phyloP scores from a whole-genome alignment of 1,140 invertebrate species.

The Ceratina calcarata region DNA sequence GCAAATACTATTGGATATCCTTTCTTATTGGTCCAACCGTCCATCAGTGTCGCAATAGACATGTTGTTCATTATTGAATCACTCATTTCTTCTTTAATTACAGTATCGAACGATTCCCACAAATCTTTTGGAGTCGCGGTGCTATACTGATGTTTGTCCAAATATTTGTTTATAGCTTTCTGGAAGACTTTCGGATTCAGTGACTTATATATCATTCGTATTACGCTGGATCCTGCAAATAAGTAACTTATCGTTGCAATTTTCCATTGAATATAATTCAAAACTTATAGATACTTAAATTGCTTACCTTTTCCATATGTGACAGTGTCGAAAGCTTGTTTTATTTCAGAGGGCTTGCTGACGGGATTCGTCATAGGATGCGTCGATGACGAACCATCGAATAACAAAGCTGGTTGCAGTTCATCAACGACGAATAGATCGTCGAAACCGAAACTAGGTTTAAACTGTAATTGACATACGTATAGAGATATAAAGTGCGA shows the following conservation, averaged over 20 bases:
- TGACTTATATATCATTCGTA: constrained; percentile 88
- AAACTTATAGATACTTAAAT: not conserved
- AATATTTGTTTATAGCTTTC: constrained; percentile 81
- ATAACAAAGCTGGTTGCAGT: constrained; percentile 69
- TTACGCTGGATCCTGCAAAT: constrained; percentile 82
- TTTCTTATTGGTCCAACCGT: constrained; percentile 86
- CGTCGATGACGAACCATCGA: constrained; percentile 58
- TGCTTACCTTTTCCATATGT: constrained; percentile 84
- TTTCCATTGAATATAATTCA: not conserved
- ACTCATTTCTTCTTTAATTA: not conserved
- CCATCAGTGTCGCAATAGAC: constrained; percentile 77
- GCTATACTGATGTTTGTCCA: constrained; percentile 78
- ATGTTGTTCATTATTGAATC: not conserved
- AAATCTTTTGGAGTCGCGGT: constrained; percentile 83
- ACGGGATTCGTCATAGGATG: constrained; percentile 72
- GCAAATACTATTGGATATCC: constrained; percentile 87
- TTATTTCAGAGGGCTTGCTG: constrained; percentile 74
- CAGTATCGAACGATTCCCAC: constrained; percentile 79
- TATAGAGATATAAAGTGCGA: not conserved
- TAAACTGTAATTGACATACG: constrained; percentile 3
- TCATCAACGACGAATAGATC: constrained; percentile 79
- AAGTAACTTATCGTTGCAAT: not conserved
- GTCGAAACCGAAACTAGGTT: constrained; percentile 50
- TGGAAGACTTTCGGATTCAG: constrained; percentile 83
- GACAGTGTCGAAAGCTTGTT: constrained; percentile 84